Conservation (phyloP, 2,797 vertebrate species). For the Enteromius afrohamiltoni region DNA sequence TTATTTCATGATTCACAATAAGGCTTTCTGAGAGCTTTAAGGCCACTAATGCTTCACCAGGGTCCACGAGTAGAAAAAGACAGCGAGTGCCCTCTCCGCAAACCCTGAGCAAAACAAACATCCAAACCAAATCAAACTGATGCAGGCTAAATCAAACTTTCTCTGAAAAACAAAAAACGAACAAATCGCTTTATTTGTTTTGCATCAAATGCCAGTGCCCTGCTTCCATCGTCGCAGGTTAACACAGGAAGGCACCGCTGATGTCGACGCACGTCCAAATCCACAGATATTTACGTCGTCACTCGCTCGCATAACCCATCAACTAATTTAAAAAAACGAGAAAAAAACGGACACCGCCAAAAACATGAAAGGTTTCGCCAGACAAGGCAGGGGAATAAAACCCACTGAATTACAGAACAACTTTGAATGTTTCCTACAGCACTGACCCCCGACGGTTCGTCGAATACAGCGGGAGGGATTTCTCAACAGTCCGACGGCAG, state of each 20-base stretch:
- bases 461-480: conserved; percentile 64
- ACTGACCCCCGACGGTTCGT: conserved; percentile 55
- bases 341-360: conserved; percentile 83
- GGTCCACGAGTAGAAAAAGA: conserved; percentile 6
- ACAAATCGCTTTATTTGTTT: conserved; percentile 86
- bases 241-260: conserved; percentile 74
- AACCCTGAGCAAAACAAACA: conserved; percentile 71
- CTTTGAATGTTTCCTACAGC: conserved; percentile 66
- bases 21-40: conserved; percentile 31
- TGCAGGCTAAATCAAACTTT: conserved; percentile 81
- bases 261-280: conserved; percentile 82
- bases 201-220: conserved; percentile 83
- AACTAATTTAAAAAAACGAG: conserved; percentile 83
- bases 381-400: conserved; percentile 79
- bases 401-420: conserved; percentile 79
- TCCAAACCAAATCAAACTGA: conserved; percentile 76
- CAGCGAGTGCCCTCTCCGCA: conserved; percentile 35
- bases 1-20: conserved; percentile 44
- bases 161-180: conserved; percentile 79
- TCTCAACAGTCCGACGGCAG: conserved; percentile 70
- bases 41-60: conserved; percentile 24
- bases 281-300: conserved; percentile 81
- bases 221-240: conserved; percentile 71
- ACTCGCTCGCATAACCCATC: conserved; percentile 72
- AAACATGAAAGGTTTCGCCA: conserved; percentile 79